Evolutionary conservation across 2,888 invertebrate genomes (phyloP), one percentile per base, ranked within the genome.

Genomic region (Drosophila algonquin): DNA sequence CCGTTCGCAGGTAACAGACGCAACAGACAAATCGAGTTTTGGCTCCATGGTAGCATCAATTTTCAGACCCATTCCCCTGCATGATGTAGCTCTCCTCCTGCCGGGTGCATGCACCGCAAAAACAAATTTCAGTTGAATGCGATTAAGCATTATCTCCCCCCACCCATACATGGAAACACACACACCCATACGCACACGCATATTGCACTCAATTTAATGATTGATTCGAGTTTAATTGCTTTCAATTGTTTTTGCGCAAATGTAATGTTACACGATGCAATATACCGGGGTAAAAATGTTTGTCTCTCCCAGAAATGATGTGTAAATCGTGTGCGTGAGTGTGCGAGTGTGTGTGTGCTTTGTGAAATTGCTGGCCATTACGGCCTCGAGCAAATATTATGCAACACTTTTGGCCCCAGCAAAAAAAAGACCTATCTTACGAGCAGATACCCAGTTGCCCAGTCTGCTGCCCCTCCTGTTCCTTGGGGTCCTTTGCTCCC

Each of bases 201-300:
- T 48, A 48, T 6, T 57, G 57, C 48, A 35, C 14, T 56, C 50
- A 48, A 65, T 59, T 55, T 60, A 48, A 63, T 60, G 67, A 77
- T 86, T 80, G 87, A 76, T 80, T 73, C 56, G 77, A 73, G 56
- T 88, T 88, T 88, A 88, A 88, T 87, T 80, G 75, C 70, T 69
- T 80, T 75, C 65, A 79, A 88, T 86, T 80, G 86, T 68, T 67
- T 75, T 74, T 24, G 24, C 24, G 60, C 57, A 40, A 63, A 69
- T 70, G 75, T 63, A 63, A 75, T 18, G 70, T 75, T 75, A 58
- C 47, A 50, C 59, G 60, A 47, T 32, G 55, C 46, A 56, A 53
- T 48, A 57, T 7, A 50, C 44, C 57, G 53, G 60, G 51, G 68
- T 46, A 40, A 56, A 60, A 40, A 30, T 27, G 12, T 1, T 48